These are phyloP conservation scores for Oncopeltus fasciatus DNA, from an alignment of 1,140 invertebrate species.

Conservation along the genomic window DNA sequence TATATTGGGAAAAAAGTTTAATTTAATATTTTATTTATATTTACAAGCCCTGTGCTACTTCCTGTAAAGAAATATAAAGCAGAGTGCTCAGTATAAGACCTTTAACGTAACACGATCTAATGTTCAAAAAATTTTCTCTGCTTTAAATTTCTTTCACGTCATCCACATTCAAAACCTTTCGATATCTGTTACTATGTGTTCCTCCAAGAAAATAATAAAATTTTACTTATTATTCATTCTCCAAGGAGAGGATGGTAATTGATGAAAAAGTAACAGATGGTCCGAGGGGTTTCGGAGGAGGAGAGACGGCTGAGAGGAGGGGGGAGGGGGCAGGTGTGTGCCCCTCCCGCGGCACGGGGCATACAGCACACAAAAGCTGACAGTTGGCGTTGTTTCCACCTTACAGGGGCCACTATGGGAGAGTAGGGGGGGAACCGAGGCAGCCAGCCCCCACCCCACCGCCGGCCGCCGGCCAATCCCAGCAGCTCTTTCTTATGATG, in stretches of 20 bases:
- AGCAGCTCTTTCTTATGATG: constrained; percentile 64
- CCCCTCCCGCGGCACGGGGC: constrained; percentile 17
- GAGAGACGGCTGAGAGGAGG: background rate
- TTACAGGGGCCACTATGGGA: constrained; percentile 25
- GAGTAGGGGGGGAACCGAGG: constrained; percentile 22
- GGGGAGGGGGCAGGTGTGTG: constrained; percentile 17
- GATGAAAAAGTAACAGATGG: constrained; percentile 1
- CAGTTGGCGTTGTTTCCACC: constrained; percentile 26
- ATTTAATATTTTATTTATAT: too few relatives aligned
- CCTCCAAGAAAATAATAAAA: background rate
- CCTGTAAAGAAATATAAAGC: too few relatives aligned
- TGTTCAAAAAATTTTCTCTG: too few relatives aligned
- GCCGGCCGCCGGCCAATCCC: constrained; percentile 43
- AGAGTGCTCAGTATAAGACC: too few relatives aligned
- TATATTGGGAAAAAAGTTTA: too few relatives aligned
- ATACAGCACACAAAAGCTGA: constrained; percentile 25
- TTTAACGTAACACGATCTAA: too few relatives aligned
- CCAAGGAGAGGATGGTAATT: background rate
- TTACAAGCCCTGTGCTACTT: too few relatives aligned
- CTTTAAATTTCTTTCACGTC: too few relatives aligned
- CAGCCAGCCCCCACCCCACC: constrained; percentile 19
- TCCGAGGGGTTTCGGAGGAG: background rate
- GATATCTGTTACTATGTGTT: too few relatives aligned
- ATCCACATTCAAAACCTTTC: too few relatives aligned
- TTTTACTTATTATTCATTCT: background rate